A percentile compares a stretch with the other conserved stretches of the same genome.
phyloP scores from a whole-genome alignment of 2,113 vertebrate species.

The Turdus rufiventris region DNA sequence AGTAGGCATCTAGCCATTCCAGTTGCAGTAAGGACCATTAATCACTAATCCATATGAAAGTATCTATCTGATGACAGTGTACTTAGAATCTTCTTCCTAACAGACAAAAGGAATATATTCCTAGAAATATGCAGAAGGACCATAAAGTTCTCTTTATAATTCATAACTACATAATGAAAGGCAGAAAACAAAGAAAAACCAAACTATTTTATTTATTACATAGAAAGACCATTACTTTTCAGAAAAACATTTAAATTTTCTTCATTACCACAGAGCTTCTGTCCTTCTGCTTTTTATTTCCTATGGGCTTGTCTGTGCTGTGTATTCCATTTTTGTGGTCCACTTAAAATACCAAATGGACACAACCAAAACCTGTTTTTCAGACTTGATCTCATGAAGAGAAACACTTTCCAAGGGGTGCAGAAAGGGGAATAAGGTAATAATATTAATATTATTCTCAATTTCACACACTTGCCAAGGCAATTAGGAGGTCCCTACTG shows the following conservation, averaged over 20 bases:
- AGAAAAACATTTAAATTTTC: background rate
- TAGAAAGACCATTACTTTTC: background rate
- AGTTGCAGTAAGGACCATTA: background rate
- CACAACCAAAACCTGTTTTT: background rate
- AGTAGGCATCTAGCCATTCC: constrained; percentile 3
- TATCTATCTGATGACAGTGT: background rate
- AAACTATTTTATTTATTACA: background rate
- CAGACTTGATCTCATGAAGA: background rate
- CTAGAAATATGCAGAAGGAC: background rate
- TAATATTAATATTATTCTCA: background rate
- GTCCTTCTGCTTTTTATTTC: background rate
- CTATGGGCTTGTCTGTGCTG: background rate
- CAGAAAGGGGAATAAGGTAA: background rate
- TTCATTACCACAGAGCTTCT: background rate
- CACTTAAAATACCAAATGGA: background rate
- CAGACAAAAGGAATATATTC: background rate
- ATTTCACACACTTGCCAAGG: background rate
- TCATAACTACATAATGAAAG: background rate
- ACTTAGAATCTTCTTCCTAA: background rate
- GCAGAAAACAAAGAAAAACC: background rate
- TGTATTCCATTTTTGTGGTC: background rate
- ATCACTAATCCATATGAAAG: background rate
- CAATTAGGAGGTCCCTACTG: background rate
- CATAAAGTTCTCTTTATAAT: background rate
- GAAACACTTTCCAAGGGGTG: background rate